phyloP scores from a whole-genome alignment of 2,888 invertebrate genomes.

The Andrena bucephala region DNA sequence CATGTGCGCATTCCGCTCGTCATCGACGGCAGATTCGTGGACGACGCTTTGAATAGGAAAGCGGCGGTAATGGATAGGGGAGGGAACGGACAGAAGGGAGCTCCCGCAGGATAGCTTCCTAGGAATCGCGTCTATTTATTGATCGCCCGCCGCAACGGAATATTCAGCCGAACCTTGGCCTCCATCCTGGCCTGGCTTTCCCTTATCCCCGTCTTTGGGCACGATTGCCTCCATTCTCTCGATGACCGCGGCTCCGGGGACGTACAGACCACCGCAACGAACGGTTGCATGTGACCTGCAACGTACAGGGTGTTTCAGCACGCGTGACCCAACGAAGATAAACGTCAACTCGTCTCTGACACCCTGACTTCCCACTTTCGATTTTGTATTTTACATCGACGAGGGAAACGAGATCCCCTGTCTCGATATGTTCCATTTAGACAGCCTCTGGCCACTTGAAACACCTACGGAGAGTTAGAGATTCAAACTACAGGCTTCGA shows the following conservation, averaged over 20 bases:
- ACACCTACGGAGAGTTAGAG: too few relatives aligned
- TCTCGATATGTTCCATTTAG: too few relatives aligned
- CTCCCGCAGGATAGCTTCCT: constrained; percentile 63
- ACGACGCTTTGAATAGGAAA: constrained; percentile 60
- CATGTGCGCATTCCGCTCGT: constrained; percentile 52
- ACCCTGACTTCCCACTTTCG: too few relatives aligned
- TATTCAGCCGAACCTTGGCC: constrained; percentile 67
- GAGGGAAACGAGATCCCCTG: too few relatives aligned
- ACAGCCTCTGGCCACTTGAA: too few relatives aligned
- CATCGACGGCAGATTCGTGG: constrained; percentile 55
- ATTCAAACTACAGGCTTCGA: too few relatives aligned
- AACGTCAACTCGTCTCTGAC: too few relatives aligned
- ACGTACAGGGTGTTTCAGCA: neutral
- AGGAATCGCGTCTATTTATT: constrained; percentile 79
- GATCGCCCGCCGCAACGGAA: constrained; percentile 75
- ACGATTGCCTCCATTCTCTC: constrained; percentile 16
- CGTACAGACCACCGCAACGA: neutral
- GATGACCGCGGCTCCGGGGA: constrained; percentile 8
- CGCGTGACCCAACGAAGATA: neutral
- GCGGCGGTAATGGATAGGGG: constrained; percentile 67
- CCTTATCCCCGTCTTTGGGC: constrained; percentile 12
- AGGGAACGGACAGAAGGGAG: constrained; percentile 55
- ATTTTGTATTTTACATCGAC: too few relatives aligned
- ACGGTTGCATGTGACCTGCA: neutral
- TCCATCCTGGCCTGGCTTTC: constrained; percentile 23